Conservation (phyloP, 1,140 invertebrate genomes). For the Aphelinus certus region DNA sequence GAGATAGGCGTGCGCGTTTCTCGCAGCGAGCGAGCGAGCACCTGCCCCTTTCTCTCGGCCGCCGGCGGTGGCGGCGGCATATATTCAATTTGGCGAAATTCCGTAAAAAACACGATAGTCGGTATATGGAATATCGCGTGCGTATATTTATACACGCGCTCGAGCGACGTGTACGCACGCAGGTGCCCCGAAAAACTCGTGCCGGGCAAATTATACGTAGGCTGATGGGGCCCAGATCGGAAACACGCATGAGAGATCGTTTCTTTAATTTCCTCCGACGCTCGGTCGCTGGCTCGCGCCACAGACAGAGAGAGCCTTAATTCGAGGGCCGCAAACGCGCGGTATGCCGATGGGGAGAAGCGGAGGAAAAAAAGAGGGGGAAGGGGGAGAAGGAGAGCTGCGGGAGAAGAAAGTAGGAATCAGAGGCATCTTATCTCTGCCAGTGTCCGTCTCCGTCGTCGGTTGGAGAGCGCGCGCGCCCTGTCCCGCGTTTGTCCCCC, state of each 20-base stretch:
- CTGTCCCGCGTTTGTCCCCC: neutral
- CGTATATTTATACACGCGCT: too few species aligned
- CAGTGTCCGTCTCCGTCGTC: neutral
- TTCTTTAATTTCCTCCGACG: slow-evolving; percentile 35
- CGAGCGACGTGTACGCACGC: neutral
- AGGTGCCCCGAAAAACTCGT: neutral
- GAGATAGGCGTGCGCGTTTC: too few species aligned
- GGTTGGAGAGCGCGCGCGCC: too few species aligned
- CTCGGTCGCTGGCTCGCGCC: neutral
- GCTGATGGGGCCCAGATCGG: slow-evolving; percentile 5
- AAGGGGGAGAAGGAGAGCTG: neutral
- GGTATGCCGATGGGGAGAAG: neutral
- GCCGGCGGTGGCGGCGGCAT: neutral
- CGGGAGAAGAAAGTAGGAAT: slow-evolving; percentile 26
- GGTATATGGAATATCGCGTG: too few species aligned
- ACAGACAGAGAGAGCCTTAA: neutral
- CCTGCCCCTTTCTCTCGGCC: neutral
- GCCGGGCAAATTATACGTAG: slow-evolving; percentile 18
- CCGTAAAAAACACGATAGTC: neutral
- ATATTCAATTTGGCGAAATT: slow-evolving; percentile 31
- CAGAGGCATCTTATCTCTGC: slow-evolving; percentile 26
- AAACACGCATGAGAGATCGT: slow-evolving; percentile 31
- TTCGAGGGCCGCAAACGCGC: neutral
- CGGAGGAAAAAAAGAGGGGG: neutral
- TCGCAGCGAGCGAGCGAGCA: neutral